A percentile compares a stretch with the other conserved stretches of the same genome.
Evolutionary conservation across 2,113 vertebrate species (phyloP).

Genomic region (Poicephalus gulielmi): DNA sequence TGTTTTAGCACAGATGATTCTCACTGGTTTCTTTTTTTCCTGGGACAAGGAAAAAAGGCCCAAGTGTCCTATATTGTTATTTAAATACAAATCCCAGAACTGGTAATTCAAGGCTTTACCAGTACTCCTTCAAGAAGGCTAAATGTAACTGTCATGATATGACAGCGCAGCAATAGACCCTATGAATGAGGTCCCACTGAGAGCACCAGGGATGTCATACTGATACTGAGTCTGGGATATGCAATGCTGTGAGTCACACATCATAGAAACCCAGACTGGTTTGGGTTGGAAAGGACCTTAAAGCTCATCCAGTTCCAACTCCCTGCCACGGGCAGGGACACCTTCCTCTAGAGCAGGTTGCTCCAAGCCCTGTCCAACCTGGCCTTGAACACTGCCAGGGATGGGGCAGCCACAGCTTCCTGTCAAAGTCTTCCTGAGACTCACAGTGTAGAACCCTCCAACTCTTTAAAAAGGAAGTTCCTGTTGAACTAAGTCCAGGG

Average conservation of each 20-base stretch:
- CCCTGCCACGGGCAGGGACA: not conserved
- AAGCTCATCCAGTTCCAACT: not conserved
- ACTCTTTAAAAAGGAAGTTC: not conserved
- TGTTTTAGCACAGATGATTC: not conserved
- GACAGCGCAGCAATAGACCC: rapidly evolving
- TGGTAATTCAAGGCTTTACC: not conserved
- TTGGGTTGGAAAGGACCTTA: not conserved
- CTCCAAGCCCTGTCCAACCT: not conserved
- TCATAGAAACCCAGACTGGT: not conserved
- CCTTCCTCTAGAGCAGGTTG: not conserved
- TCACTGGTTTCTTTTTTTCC: not conserved
- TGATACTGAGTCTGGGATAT: not conserved
- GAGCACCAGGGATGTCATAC: not conserved
- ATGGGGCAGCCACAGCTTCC: not conserved
- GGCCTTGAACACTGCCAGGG: not conserved
- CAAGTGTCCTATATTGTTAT: not conserved
- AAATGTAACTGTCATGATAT: not conserved
- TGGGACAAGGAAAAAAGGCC: not conserved
- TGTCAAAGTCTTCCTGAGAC: not conserved
- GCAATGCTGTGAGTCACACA: not conserved
- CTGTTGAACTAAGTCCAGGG: not conserved
- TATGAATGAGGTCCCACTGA: not conserved
- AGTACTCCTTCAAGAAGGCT: not conserved
- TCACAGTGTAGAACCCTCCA: not conserved
- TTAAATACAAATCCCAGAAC: not conserved